Percentiles rank a stretch among this genome's conserved stretches.
phyloP scores from a whole-genome alignment of 2,113 vertebrate genomes.

The Myodes glareolus region DNA sequence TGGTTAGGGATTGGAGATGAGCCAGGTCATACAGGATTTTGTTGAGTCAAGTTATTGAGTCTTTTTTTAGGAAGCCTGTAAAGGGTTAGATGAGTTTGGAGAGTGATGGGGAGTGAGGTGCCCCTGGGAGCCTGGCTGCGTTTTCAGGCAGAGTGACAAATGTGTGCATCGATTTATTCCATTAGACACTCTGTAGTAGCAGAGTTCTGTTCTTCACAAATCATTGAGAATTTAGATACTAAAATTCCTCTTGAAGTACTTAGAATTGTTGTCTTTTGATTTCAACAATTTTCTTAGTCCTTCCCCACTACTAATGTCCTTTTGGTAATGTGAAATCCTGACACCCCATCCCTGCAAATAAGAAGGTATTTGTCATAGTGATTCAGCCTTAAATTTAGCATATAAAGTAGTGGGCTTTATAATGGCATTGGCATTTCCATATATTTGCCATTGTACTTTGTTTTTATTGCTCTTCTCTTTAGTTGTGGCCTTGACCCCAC shows the following conservation, averaged over 20 bases:
- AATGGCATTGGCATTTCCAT: no score
- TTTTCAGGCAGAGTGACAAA: constrained; percentile 41
- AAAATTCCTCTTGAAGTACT: constrained; percentile 34
- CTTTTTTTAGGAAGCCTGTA: neutral
- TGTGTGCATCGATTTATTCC: neutral
- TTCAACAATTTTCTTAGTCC: constrained; percentile 34
- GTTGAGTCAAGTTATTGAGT: constrained; percentile 38
- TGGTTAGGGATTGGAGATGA: neutral
- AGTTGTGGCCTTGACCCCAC: neutral
- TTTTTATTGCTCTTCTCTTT: neutral
- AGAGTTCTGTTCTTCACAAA: constrained; percentile 35
- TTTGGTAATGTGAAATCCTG: constrained; percentile 25
- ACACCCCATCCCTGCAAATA: neutral
- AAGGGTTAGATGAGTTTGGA: constrained; percentile 28
- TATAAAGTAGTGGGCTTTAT: neutral
- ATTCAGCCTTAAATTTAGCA: neutral
- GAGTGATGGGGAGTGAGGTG: neutral
- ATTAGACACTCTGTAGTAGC: constrained; percentile 24
- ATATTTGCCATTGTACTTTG: neutral
- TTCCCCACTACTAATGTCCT: constrained; percentile 21
- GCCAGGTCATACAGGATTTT: neutral
- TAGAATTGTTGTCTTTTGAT: constrained; percentile 37
- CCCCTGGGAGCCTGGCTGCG: neutral
- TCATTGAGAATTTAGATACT: constrained; percentile 45
- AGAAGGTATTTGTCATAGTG: neutral